phyloP scores from a whole-genome alignment of 2,113 vertebrate genomes.

The Platycercus adscitus region DNA sequence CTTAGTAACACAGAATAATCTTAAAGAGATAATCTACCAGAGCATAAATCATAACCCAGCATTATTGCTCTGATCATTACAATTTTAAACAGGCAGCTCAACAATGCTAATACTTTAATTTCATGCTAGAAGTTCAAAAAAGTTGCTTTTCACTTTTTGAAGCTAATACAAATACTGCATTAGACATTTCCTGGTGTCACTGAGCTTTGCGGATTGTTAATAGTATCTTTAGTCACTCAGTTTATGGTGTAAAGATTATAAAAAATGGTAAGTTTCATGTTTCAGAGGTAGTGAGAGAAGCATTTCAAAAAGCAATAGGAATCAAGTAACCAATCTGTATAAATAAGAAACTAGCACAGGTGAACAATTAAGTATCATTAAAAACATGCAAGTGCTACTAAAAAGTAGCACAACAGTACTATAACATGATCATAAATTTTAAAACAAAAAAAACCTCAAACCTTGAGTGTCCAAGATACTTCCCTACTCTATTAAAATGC shows the following conservation, averaged over 20 bases:
- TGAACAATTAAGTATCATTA: background rate
- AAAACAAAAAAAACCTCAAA: background rate
- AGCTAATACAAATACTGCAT: background rate
- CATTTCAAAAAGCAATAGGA: background rate
- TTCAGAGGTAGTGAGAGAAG: background rate
- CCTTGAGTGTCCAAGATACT: background rate
- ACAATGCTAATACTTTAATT: background rate
- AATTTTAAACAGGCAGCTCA: background rate
- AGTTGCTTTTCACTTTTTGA: background rate
- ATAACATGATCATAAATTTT: background rate
- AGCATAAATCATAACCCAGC: background rate
- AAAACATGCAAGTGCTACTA: background rate
- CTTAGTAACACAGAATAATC: background rate
- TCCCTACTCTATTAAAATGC: background rate
- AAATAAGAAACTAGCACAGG: background rate
- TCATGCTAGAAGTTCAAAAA: background rate
- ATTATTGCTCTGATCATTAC: background rate
- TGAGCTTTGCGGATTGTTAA: background rate
- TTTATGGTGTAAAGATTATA: background rate
- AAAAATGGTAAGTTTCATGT: background rate
- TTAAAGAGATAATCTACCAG: background rate
- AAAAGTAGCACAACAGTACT: background rate
- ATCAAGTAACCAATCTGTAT: background rate
- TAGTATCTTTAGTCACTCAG: background rate
- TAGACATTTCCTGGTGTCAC: background rate